Conservation (phyloP, 1,140 invertebrate species). For the Plectrocnemia conspersa region DNA sequence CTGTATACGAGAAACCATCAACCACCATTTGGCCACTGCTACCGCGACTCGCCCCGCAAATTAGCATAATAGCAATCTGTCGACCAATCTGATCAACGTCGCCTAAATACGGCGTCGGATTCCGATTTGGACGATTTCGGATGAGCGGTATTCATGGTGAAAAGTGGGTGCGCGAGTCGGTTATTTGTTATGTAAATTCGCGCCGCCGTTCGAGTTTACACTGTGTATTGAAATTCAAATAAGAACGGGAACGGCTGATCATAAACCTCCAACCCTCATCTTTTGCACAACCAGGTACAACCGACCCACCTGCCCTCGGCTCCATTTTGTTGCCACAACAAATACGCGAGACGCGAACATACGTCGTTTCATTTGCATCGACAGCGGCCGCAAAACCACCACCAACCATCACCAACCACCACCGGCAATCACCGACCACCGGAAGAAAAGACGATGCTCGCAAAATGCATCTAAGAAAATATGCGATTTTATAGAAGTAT, state of each 20-base stretch:
- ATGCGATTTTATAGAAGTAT: too few species aligned
- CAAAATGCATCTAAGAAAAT: too few species aligned
- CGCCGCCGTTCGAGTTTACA: slow-evolving; percentile 11
- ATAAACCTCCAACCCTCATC: slow-evolving; percentile 20
- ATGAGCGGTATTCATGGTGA: slow-evolving; percentile 21
- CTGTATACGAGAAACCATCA: too few species aligned
- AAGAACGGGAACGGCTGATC: slow-evolving; percentile 23
- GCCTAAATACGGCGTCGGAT: too few species aligned
- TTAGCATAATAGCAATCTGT: background rate
- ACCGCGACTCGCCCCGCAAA: too few species aligned
- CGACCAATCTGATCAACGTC: background rate
- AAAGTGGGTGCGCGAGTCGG: slow-evolving; percentile 18
- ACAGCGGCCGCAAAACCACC: too few species aligned
- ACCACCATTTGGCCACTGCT: too few species aligned
- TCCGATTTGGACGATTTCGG: slow-evolving; percentile 4
- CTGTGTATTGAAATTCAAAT: slow-evolving; percentile 30
- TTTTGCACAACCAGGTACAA: background rate
- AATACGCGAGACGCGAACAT: too few species aligned
- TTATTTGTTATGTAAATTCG: slow-evolving; percentile 31
- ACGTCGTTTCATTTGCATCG: too few species aligned
- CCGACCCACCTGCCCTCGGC: background rate
- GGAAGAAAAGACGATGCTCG: too few species aligned
- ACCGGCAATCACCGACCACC: too few species aligned
- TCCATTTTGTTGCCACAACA: slow-evolving; percentile 9
- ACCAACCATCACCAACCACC: too few species aligned